Evolutionary conservation across 1,140 invertebrate species (phyloP), one percentile per base, ranked within the genome.

Genomic region (Philaenus spumarius): DNA sequence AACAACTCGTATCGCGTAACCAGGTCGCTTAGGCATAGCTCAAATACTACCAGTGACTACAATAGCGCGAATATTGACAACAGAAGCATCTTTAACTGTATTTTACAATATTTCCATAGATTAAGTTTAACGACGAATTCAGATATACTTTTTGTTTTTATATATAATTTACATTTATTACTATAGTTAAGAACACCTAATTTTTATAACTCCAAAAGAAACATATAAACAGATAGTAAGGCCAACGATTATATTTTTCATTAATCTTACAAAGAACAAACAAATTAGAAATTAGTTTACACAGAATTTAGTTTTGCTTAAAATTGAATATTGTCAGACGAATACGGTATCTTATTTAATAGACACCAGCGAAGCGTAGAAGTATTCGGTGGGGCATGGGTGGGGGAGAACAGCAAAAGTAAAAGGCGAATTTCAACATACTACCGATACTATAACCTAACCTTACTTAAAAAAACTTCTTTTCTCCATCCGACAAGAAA

Each of bases 161-260:
- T 53, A 53, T 53, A 53, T 39, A 37, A 53, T 53, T 53, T 53
- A 53, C 50, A 53, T 26, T 53, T 14, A 53, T 37, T 11, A 37
- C 50, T 53, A 53, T 53, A 53, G 35, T 51, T 53, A 53, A 53
- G 50, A 53, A 53, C 50, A 53, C 34, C 50, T 53, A 53, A 24
- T 53, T 37, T 53, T 53, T 37, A 53, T 37, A 37, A 37, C 50
- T 53, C 48, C 23, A 53, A 53, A 53, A 53, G 50, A 53, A 53
- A 53, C 50, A 53, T 53, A 20, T 53, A 53, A 53, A 53, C 50
- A 53, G 50, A 53, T 53, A 53, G 50, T 61, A 52, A 61, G 43
- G 45, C 51, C 55, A 57, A 57, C 46, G 55, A 46, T 57, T 48
- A 57, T 53, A 53, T 57, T 57, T 30, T 57, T 57, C 55, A 57